A percentile compares a stretch with the other conserved stretches of the same genome.
These are phyloP conservation scores for Phalacrocorax brasilianus DNA, from an alignment of 2,113 vertebrate species.

Conservation along the genomic window DNA sequence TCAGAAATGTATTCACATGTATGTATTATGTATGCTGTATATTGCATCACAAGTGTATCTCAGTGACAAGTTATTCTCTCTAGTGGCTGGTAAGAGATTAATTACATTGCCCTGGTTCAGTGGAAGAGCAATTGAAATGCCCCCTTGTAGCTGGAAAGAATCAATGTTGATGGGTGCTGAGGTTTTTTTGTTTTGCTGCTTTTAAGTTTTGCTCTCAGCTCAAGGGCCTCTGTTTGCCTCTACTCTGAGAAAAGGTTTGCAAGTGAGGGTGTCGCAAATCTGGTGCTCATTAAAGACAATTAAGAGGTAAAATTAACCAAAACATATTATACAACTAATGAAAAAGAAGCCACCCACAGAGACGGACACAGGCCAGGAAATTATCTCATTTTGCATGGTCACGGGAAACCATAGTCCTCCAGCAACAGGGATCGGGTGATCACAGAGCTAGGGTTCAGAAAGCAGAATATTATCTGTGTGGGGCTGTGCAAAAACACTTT, in stretches of 20 bases:
- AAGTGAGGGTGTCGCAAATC: constrained; percentile 67
- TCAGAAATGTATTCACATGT: neutral
- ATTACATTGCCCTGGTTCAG: neutral
- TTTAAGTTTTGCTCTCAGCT: constrained; percentile 36
- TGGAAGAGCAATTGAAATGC: neutral
- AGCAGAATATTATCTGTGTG: neutral
- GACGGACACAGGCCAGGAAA: constrained; percentile 66
- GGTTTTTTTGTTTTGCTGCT: neutral
- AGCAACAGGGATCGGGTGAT: neutral
- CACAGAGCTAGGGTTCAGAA: neutral
- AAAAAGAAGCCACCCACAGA: constrained; percentile 77
- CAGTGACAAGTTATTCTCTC: neutral
- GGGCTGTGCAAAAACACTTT: neutral
- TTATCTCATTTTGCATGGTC: constrained; percentile 58
- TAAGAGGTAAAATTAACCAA: constrained; percentile 77
- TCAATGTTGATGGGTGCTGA: neutral
- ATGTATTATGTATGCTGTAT: neutral
- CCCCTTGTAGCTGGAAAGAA: neutral
- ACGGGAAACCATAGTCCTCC: constrained; percentile 48
- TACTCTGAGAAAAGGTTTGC: constrained; percentile 52
- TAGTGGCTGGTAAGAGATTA: neutral
- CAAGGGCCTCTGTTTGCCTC: constrained; percentile 47
- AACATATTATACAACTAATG: constrained; percentile 74
- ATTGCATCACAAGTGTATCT: neutral
- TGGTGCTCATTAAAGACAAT: constrained; percentile 79